Evolutionary conservation across 2,888 invertebrate species (phyloP).

Genomic region (Rhodophaea formosa): DNA sequence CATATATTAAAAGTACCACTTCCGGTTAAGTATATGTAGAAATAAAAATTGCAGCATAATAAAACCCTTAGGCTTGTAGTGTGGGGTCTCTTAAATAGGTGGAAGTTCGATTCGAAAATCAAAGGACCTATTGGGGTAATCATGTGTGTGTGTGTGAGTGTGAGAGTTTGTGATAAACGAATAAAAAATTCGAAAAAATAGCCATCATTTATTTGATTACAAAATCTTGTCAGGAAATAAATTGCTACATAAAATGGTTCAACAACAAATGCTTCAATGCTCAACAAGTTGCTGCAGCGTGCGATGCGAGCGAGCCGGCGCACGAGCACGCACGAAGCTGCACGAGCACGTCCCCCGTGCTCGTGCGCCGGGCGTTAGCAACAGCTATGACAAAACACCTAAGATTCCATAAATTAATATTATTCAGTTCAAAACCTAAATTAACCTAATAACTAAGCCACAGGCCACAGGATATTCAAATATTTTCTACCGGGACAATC

Average conservation of each 20-base stretch:
- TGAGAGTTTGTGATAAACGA: neutral
- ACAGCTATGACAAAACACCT: slow-evolving; percentile 33
- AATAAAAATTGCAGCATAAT: no score
- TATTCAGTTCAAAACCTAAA: slow-evolving; percentile 52
- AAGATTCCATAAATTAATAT: slow-evolving; percentile 37
- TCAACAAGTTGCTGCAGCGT: slow-evolving; percentile 30
- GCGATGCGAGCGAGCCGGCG: no score
- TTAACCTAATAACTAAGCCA: slow-evolving; percentile 43
- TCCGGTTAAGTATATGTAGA: no score
- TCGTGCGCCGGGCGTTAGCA: neutral
- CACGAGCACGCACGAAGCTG: no score
- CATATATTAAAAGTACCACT: no score
- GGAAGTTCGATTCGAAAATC: no score
- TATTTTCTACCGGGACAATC: neutral
- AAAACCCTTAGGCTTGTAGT: no score
- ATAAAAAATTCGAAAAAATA: slow-evolving; percentile 52
- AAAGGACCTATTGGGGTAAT: no score
- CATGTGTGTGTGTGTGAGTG: no score
- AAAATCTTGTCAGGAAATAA: slow-evolving; percentile 76
- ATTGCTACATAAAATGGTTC: slow-evolving; percentile 74
- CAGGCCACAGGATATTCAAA: slow-evolving; percentile 25
- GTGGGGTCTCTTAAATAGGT: no score
- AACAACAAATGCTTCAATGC: slow-evolving; percentile 68
- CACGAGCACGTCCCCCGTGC: no score
- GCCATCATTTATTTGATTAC: slow-evolving; percentile 79